A percentile compares a stretch with the other conserved stretches of the same genome.
These are phyloP conservation scores for Sebastes jordani DNA, from an alignment of 2,797 vertebrate species.

Conservation along the genomic window DNA sequence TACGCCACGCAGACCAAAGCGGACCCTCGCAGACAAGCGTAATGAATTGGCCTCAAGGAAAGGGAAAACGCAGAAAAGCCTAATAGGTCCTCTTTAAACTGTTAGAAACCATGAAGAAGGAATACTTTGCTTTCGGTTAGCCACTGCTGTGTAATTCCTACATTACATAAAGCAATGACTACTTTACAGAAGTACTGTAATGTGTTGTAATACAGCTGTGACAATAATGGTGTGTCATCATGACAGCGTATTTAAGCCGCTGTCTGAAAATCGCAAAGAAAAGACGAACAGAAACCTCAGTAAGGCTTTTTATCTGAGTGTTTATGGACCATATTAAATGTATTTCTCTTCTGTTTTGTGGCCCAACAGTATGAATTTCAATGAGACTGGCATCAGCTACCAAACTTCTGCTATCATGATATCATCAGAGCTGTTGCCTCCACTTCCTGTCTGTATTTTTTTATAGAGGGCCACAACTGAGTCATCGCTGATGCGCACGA, in stretches of 20 bases:
- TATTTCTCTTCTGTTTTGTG: background rate
- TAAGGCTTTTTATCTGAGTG: background rate
- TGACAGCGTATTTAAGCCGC: background rate
- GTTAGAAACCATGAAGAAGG: background rate
- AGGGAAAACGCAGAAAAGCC: too few species aligned
- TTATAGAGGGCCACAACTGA: slow-evolving; percentile 20
- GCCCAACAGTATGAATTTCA: background rate
- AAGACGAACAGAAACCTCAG: background rate
- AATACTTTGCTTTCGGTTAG: background rate
- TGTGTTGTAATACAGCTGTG: background rate
- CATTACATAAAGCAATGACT: background rate
- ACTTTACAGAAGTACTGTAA: background rate
- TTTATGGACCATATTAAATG: background rate
- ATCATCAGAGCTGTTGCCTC: slow-evolving; percentile 1
- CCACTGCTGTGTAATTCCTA: background rate
- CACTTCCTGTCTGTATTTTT: slow-evolving; percentile 48
- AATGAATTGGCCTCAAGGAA: too few species aligned
- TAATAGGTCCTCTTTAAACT: background rate
- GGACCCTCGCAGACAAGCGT: accelerated
- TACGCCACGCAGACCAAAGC: too few species aligned
- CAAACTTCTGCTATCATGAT: background rate
- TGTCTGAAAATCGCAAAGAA: background rate
- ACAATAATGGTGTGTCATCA: background rate
- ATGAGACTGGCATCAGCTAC: background rate
- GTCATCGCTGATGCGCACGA: slow-evolving; percentile 40